Base-by-base conservation (phyloP, 2,888 invertebrate species). In the Stenichneumon culpator region DNA sequence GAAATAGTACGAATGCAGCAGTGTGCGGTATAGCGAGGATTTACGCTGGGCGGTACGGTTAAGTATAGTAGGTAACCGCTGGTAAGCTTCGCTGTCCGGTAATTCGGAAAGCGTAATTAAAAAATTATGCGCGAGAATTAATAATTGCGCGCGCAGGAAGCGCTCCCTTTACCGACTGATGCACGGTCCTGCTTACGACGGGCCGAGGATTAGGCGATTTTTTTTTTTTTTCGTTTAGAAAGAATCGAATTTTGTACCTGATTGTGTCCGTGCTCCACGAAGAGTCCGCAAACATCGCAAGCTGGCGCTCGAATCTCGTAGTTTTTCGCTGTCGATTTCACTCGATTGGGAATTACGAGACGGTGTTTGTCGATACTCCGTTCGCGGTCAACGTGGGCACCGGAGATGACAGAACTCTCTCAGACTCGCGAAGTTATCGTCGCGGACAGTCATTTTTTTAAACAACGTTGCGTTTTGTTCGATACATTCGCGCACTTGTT, bases 261-360 rank as follows among this genome's bases (percentile, higher is more conserved):
- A 79, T 90, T 47, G 86, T 82, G 44, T 86, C 84, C 74, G 86
- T 78, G 57, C 89, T 86, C 87, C 90, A 90, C 32, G 82, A 84
- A 57, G 87, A 79, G 54, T 78, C 83, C 60, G 83, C 86, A 69
- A 87, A 88, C 87, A 89, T 90, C 52, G 80, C 84, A 86, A 83
- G 80, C 54, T 73, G 44, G 11, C 69, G 25, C 22, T 28, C 19
- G 22, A 50, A 57, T 69, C 28, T 69, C 19, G 28, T 14, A 22
- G 39, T 67, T 50, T 75, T 60, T 32, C 11, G 9, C 57, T 28
- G 44, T 19, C 32, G 52, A 1, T 19, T 3, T 14, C 14, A 78
- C 19, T 19, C 39, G 44, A 69, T 36, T 47, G 50, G 11, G 28
- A 50, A 67, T 68, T 16, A 65, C 63, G 47, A 65, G 2, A 5